Evolutionary conservation across 2,113 vertebrate genomes (phyloP), one percentile per base, ranked within the genome.

Genomic region (Anthoscopus minutus): DNA sequence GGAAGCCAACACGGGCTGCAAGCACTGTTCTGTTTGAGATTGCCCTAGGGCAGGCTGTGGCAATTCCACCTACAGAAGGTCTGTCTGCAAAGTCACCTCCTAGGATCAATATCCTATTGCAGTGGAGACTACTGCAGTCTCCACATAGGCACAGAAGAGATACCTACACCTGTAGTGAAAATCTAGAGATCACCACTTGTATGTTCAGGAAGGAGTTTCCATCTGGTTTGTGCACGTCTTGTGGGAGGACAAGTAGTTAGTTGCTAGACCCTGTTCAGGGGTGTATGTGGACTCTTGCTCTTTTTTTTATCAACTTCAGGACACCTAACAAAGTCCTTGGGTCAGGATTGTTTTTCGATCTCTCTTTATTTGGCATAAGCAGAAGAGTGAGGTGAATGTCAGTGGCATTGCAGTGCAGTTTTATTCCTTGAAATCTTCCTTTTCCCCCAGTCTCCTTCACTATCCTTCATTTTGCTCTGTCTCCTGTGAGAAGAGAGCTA

Each of bases 91-190:
- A 10, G n/a, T 44, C 4, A 1, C 51, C 51, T 71, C 37, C 40
- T 33, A 14, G 47, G 40, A 20, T 73, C 2, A 2, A 13, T 56
- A 56, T 1, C 20, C 38, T 50, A 1, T 54, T 48, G 35, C 12
- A 16, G 9, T 31, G 28, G 31, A 19, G 9, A 7, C 48, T 73
- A n/a, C n/a, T n/a, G n/a, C n/a, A n/a, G n/a, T n/a, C n/a, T n/a
- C n/a, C n/a, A 1, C 0, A 0, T 3, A 9, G 38, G 22, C 27
- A n/a, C 31, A 31, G 16, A 80, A 53, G n/a, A 92, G 27, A 45
- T 57, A 64, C 42, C 13, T 42, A 57, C 44, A 54, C 13, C 33
- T 86, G 33, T 33, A 37, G 60, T 37, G 51, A 56, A 92, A 74
- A 88, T 21, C 20, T 10, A 22, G 45, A 56, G 44, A 37, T 31